Conservation (phyloP, 2,797 vertebrate species). For the Oryzias dopingdopingensis region DNA sequence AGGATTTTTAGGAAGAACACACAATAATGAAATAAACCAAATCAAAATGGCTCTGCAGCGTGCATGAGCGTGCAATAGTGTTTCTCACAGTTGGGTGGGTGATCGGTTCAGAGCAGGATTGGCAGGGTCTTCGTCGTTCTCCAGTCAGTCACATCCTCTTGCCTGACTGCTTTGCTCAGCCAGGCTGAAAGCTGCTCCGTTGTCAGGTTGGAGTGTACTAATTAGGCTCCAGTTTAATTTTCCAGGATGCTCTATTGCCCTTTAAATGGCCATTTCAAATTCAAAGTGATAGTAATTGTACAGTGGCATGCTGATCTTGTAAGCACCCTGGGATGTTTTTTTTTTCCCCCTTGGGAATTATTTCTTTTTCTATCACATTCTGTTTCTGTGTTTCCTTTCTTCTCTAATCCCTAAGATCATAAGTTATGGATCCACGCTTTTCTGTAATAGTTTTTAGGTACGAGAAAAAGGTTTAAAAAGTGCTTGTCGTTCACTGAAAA, state of each 20-base stretch:
- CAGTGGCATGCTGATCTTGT: conserved; percentile 91
- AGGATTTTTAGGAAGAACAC: neutral
- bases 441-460: too few species aligned
- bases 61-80: conserved; percentile 21
- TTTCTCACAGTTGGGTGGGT: conserved; percentile 60
- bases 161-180: conserved; percentile 90
- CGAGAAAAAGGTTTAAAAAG: too few species aligned
- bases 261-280: conserved; percentile 98
- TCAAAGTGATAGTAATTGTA: conserved; percentile 96
- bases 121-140: conserved; percentile 73
- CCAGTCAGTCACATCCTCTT: conserved; percentile 87
- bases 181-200: conserved; percentile 89
- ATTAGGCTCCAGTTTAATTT: conserved; percentile 97
- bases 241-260: conserved; percentile 92
- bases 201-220: conserved; percentile 95
- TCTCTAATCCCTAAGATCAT: conserved; percentile 52
- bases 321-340: conserved; percentile 83
- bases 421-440: too few species aligned
- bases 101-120: conserved; percentile 57
- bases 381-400: conserved; percentile 46
- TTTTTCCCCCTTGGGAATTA: conserved; percentile 42
- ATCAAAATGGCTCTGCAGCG: conserved; percentile 8
- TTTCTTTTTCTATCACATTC: conserved; percentile 26
- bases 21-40: conserved; percentile 2
- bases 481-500: too few species aligned